Base-by-base conservation (phyloP, 2,797 vertebrate species). In the Bufotes viridis region DNA sequence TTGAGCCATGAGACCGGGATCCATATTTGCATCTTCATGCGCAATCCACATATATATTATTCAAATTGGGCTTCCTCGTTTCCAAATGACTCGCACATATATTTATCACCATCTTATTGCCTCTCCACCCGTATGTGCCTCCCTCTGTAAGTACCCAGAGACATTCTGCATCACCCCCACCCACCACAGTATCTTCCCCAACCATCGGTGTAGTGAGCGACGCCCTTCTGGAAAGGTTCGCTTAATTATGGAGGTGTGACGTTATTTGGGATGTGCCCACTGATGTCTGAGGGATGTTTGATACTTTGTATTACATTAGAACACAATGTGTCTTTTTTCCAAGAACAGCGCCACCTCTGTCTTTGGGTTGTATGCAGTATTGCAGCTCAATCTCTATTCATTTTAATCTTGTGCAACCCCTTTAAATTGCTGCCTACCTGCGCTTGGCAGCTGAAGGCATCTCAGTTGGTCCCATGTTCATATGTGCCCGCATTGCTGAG, bases 21-120 rank as follows among this genome's bases (percentile, higher is more conserved):
- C 76, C 20, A 76, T 61, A 7, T 79, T 78, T 86, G 72, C 53
- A 67, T 78, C 24, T 87, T 53, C 69, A 72, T 78, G 61, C 74
- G 78, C 7, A 51, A 86, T 82, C 55, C 17, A 26, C 69, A 72
- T 15, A 86, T 86, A 83, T 70, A 86, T 89, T 89, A 89, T 89
- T 86, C 74, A 86, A 89, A 89, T 89, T 74, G 24, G 42, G 70
- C 83, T 65, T 85, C 20, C 85, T 85, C 83, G 84, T 83, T 83
- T 78, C 58, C 24, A 83, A 82, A 69, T 65, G 69, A 6, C 58
- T 69, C 58, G 7, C 61, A 74, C 69, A 51, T 42, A 34, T 34
- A 79, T 80, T 79, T 51, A 65, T 70, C 34, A 76, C 26, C 22
- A 4, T 74, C n/a, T 18, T 58, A 79, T 60, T 60, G 17, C 8